phyloP scores from a whole-genome alignment of 2,113 vertebrate genomes.

The Mungos mungo region DNA sequence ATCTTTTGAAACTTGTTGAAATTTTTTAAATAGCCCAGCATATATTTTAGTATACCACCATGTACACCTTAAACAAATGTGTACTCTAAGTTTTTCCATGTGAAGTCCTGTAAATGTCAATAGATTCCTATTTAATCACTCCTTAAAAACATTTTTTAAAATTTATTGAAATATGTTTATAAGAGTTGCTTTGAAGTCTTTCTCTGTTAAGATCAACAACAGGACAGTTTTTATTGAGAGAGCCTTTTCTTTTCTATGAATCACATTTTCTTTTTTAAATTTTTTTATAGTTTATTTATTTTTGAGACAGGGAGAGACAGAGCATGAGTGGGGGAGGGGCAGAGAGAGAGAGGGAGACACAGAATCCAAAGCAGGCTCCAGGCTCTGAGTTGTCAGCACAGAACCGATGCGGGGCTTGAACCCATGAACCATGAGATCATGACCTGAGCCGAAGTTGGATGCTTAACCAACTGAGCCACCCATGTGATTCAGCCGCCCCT shows the following conservation, averaged over 20 bases:
- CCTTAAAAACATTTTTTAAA: background rate
- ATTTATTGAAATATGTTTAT: background rate
- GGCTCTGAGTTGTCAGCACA: too few relatives aligned
- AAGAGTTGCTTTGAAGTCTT: background rate
- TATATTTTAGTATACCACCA: background rate
- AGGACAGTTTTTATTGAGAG: background rate
- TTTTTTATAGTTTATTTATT: too few relatives aligned
- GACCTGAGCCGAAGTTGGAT: too few relatives aligned
- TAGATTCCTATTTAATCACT: background rate
- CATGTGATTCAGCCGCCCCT: too few relatives aligned
- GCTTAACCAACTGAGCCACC: too few relatives aligned
- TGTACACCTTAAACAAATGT: background rate
- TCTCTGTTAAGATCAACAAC: background rate
- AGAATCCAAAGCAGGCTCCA: too few relatives aligned
- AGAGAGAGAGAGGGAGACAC: too few relatives aligned
- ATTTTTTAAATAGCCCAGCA: background rate
- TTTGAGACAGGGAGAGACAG: too few relatives aligned
- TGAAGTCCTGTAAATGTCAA: background rate
- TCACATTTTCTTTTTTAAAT: background rate
- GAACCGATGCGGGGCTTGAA: too few relatives aligned
- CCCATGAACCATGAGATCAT: too few relatives aligned
- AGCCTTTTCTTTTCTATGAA: background rate
- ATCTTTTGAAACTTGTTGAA: background rate
- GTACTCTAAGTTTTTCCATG: background rate
- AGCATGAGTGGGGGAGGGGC: too few relatives aligned